Evolutionary conservation across 2,888 invertebrate species (phyloP).

Genomic region (Chorisops tibialis): DNA sequence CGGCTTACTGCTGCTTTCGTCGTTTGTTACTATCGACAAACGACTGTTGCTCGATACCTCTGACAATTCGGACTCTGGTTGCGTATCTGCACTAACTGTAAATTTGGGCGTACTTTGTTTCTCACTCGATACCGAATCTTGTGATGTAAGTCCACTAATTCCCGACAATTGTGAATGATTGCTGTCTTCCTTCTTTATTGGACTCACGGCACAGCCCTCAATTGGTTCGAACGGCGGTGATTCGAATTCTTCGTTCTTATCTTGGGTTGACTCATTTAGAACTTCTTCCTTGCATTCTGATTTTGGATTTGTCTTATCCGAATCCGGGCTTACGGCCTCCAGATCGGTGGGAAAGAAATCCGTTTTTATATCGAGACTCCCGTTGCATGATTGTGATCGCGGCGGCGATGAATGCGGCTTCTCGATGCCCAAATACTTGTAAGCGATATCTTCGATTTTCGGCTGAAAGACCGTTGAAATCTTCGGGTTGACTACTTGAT

Average conservation of each 20-base stretch:
- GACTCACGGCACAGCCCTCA: conserved; percentile 49
- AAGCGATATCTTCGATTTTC: conserved; percentile 86
- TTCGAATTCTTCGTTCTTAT: conserved; percentile 57
- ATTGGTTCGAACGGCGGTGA: conserved; percentile 66
- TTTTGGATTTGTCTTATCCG: conserved; percentile 59
- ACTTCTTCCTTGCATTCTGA: conserved; percentile 44
- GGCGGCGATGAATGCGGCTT: conserved; percentile 57
- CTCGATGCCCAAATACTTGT: conserved; percentile 78
- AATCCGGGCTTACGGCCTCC: conserved; percentile 79
- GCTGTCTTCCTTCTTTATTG: conserved; percentile 54
- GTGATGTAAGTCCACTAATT: conserved; percentile 51
- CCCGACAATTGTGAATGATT: conserved; percentile 60
- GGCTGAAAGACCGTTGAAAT: conserved; percentile 83
- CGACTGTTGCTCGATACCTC: conserved; percentile 62
- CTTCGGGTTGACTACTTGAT: conserved; percentile 94
- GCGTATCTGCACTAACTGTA: conserved; percentile 28
- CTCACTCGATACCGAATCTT: conserved; percentile 41
- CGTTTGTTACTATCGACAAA: conserved; percentile 56
- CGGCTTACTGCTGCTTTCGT: conserved; percentile 53
- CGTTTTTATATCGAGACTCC: conserved; percentile 49
- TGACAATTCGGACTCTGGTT: conserved; percentile 61
- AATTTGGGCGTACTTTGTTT: conserved; percentile 41
- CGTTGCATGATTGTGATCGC: conserved; percentile 34
- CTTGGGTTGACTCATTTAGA: conserved; percentile 40
- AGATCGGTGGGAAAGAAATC: conserved; percentile 70